phyloP scores from a whole-genome alignment of 2,797 vertebrate genomes.

The Urophycis tenuis region DNA sequence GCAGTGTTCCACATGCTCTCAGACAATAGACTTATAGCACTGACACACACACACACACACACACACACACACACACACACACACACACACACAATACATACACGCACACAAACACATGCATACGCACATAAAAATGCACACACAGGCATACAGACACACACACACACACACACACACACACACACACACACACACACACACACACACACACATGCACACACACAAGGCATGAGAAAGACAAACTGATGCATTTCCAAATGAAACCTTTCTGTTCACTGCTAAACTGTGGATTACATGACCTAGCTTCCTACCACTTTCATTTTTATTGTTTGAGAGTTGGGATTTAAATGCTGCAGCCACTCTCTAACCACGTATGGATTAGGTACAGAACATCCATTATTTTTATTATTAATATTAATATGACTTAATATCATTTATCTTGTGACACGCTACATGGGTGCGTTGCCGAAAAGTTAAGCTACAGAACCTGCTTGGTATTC shows the following conservation, averaged over 20 bases:
- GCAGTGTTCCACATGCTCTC: conserved; percentile 61
- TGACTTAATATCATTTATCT: conserved; percentile 37
- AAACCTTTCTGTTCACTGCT: conserved; percentile 19
- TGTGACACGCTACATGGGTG: conserved; percentile 29
- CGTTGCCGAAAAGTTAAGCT: not conserved
- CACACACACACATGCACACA: conserved; percentile 9
- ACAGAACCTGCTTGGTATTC: not conserved
- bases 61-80: conserved; percentile 10
- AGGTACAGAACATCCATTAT: conserved; percentile 58
- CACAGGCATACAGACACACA: not conserved
- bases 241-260: conserved; percentile 1
- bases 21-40: conserved; percentile 52
- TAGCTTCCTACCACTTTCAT: conserved; percentile 52
- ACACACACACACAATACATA: conserved; percentile 8
- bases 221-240: not conserved
- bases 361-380: conserved; percentile 56
- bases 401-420: conserved; percentile 58
- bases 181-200: conserved; percentile 1
- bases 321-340: conserved; percentile 61
- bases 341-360: conserved; percentile 40
- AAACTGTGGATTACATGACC: conserved; percentile 54
- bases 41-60: conserved; percentile 8
- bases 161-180: conserved; percentile 8
- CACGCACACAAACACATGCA: not conserved
- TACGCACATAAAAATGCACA: conserved; percentile 9